A percentile compares a stretch with the other conserved stretches of the same genome.
Conservation (phyloP, 2,113 vertebrate species). For the Corvus moneduloides region DNA sequence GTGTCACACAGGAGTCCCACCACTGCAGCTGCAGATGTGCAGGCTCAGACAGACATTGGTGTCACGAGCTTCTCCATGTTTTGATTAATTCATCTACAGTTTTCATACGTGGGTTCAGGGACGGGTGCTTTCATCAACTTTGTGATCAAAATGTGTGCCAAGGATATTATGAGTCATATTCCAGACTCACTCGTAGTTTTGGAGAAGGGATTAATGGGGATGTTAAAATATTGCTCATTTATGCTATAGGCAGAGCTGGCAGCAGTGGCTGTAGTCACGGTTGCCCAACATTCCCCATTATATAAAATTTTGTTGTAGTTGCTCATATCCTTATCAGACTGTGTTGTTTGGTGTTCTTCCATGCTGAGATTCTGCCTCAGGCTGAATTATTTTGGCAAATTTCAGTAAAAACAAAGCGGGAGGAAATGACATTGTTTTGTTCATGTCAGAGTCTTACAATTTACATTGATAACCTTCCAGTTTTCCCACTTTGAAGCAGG, state of each 20-base stretch:
- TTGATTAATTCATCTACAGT: background rate
- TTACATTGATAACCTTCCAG: constrained; percentile 46
- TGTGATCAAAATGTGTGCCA: background rate
- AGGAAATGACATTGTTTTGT: constrained; percentile 58
- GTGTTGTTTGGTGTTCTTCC: constrained; percentile 38
- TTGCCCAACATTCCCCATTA: constrained; percentile 29
- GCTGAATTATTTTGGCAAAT: constrained; percentile 56
- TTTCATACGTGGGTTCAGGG: constrained; percentile 15
- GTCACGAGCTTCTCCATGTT: constrained; percentile 34
- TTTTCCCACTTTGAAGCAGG: constrained; percentile 37
- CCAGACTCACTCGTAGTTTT: background rate
- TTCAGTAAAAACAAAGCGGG: constrained; percentile 45
- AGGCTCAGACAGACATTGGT: constrained; percentile 5
- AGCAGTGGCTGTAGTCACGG: background rate
- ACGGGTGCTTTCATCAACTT: constrained; percentile 34
- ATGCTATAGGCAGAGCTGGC: constrained; percentile 2
- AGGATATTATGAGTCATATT: constrained; percentile 1
- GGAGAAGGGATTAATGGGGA: background rate
- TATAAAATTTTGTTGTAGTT: constrained; percentile 37
- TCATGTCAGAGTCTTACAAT: constrained; percentile 29
- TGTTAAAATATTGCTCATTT: constrained; percentile 16
- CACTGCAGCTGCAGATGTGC: background rate
- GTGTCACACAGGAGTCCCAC: background rate
- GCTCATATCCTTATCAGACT: constrained; percentile 38
- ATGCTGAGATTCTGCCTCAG: background rate